phyloP scores from a whole-genome alignment of 2,888 invertebrate species.

The Adelphocoris suturalis region DNA sequence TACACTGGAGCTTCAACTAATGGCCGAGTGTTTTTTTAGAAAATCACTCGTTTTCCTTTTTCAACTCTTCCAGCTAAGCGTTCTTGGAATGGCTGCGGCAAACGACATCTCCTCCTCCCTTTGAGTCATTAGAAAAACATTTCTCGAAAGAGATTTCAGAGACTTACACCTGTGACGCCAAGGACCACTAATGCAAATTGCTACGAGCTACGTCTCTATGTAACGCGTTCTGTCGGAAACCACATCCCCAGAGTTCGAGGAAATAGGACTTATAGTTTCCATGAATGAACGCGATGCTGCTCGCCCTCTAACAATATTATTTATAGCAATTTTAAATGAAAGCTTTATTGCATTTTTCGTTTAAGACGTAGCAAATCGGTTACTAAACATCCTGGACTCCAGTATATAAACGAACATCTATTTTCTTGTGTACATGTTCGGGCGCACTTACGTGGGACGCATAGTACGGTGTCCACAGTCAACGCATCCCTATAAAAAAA shows the following conservation, averaged over 20 bases:
- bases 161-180: slow-evolving; percentile 7
- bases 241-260: neutral
- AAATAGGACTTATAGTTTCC: neutral
- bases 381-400: no score
- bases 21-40: neutral
- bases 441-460: no score
- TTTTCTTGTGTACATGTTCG: no score
- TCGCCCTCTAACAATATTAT: neutral
- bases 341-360: no score
- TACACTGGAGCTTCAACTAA: neutral
- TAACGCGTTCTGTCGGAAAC: neutral
- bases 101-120: slow-evolving; percentile 20
- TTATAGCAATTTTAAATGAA: no score
- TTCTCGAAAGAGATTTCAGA: neutral
- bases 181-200: neutral
- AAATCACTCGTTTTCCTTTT: slow-evolving; percentile 10
- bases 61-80: neutral
- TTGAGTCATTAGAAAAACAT: slow-evolving; percentile 35
- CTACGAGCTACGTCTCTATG: neutral
- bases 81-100: neutral
- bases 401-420: no score
- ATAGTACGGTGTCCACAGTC: no score
- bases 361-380: no score
- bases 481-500: no score
- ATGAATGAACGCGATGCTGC: neutral